These are phyloP conservation scores for Takifugu rubripes DNA, from an alignment of 2,797 vertebrate genomes.

Conservation along the genomic window DNA sequence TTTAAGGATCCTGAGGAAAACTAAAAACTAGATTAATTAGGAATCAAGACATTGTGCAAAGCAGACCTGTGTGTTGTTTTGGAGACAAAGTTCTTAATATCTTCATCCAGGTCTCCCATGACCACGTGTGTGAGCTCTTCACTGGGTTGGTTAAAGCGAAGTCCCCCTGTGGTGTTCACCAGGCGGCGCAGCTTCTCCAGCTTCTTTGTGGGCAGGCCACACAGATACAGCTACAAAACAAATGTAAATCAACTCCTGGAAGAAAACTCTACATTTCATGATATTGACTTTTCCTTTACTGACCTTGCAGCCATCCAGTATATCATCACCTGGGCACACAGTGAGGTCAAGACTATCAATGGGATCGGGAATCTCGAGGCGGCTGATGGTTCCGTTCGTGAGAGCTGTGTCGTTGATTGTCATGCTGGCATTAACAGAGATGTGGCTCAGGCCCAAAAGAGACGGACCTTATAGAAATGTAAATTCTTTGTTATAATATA, in stretches of 20 bases:
- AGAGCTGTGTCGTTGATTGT: conserved; percentile 83
- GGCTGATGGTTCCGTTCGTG: conserved; percentile 74
- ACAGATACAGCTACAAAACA: conserved; percentile 84
- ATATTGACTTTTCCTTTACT: neutral
- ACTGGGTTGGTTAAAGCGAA: conserved; percentile 91
- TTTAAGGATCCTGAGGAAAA: too few species aligned
- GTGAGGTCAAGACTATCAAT: conserved; percentile 84
- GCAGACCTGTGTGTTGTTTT: conserved; percentile 85
- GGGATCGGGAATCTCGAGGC: conserved; percentile 80
- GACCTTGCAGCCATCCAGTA: conserved; percentile 95
- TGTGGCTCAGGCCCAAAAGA: conserved; percentile 89
- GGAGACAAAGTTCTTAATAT: conserved; percentile 83
- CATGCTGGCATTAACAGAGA: conserved; percentile 84
- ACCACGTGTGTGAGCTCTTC: conserved; percentile 94
- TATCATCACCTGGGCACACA: conserved; percentile 82
- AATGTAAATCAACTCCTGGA: neutral
- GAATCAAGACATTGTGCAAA: too few species aligned
- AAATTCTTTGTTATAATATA: neutral
- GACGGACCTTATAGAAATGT: conserved; percentile 58
- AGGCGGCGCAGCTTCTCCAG: conserved; percentile 89
- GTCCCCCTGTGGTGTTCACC: conserved; percentile 87
- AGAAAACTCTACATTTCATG: neutral
- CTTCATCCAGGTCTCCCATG: conserved; percentile 84
- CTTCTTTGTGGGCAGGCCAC: conserved; percentile 86
- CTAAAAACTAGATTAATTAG: neutral